Conservation (phyloP, 1,140 invertebrate species). For the Drosophila pectinifera region DNA sequence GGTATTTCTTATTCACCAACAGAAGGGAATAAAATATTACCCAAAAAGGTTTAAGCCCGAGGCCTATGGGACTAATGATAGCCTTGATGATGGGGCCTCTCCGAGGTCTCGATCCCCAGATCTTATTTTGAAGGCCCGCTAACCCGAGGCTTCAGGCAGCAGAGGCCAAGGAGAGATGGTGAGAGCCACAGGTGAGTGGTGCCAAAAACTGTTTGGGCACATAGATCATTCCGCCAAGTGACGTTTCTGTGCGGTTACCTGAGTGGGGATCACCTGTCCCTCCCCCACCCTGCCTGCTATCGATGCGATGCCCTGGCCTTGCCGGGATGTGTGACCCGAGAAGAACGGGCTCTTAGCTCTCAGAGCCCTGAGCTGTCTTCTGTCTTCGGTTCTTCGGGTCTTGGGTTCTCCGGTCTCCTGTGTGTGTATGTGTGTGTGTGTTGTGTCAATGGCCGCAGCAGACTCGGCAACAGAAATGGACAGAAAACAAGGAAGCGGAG, state of each 20-base stretch:
- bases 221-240: slow-evolving; percentile 73
- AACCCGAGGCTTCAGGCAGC: slow-evolving; percentile 1
- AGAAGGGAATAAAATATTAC: slow-evolving; percentile 21
- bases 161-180: slow-evolving; percentile 1
- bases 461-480: slow-evolving; percentile 31
- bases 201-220: slow-evolving; percentile 43
- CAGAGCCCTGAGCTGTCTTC: slow-evolving; percentile 25
- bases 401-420: slow-evolving; percentile 1
- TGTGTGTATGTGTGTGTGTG: slow-evolving; percentile 39
- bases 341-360: slow-evolving; percentile 19
- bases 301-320: slow-evolving; percentile 28
- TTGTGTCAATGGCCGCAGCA: slow-evolving; percentile 76
- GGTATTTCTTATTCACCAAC: neutral
- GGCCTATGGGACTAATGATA: slow-evolving; percentile 68
- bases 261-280: slow-evolving; percentile 13
- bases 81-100: slow-evolving; percentile 49
- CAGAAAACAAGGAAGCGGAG: slow-evolving; percentile 7
- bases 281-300: slow-evolving; percentile 7
- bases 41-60: slow-evolving; percentile 34
- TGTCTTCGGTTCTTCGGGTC: slow-evolving; percentile 22
- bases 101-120: slow-evolving; percentile 30
- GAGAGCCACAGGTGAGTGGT: slow-evolving; percentile 55
- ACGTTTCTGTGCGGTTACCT: slow-evolving; percentile 57
- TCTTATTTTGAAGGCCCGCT: slow-evolving; percentile 32
- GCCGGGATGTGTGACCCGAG: slow-evolving; percentile 43